Evolutionary conservation across 2,888 invertebrate species (phyloP).

Genomic region (Plutella xylostella): DNA sequence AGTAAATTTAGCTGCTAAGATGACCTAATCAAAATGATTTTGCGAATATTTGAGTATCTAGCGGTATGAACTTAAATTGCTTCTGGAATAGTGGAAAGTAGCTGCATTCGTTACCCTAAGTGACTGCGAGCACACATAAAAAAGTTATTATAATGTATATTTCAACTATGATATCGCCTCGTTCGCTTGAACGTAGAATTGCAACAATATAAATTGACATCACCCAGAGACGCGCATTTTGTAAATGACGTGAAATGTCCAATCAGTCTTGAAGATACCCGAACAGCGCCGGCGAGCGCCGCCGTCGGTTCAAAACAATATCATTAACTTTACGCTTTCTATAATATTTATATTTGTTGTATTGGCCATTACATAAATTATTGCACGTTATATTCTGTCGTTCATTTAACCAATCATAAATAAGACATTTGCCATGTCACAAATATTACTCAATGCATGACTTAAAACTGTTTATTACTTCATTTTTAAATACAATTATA

Average conservation of each 20-base stretch:
- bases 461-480: conserved; percentile 30
- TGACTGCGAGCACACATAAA: too few relatives aligned
- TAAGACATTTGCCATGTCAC: neutral
- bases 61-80: too few relatives aligned
- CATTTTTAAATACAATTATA: conserved; percentile 33
- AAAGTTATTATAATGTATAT: too few relatives aligned
- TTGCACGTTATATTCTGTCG: conserved; percentile 55
- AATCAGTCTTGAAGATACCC: conserved; percentile 56
- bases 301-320: conserved; percentile 41
- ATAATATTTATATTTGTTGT: conserved; percentile 33
- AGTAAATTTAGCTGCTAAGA: too few relatives aligned
- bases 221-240: conserved; percentile 36
- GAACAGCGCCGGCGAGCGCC: too few relatives aligned
- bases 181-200: conserved; percentile 10
- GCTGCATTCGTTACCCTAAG: too few relatives aligned
- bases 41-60: too few relatives aligned
- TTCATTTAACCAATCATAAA: neutral
- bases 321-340: conserved; percentile 21
- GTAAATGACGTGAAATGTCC: conserved; percentile 53
- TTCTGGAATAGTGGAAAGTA: too few relatives aligned
- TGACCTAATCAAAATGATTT: too few relatives aligned
- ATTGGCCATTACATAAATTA: conserved; percentile 57
- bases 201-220: conserved; percentile 44
- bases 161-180: conserved; percentile 10
- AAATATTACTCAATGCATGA: conserved; percentile 33